phyloP scores from a whole-genome alignment of 2,113 vertebrate genomes.

The Lethenteron camtschaticum region DNA sequence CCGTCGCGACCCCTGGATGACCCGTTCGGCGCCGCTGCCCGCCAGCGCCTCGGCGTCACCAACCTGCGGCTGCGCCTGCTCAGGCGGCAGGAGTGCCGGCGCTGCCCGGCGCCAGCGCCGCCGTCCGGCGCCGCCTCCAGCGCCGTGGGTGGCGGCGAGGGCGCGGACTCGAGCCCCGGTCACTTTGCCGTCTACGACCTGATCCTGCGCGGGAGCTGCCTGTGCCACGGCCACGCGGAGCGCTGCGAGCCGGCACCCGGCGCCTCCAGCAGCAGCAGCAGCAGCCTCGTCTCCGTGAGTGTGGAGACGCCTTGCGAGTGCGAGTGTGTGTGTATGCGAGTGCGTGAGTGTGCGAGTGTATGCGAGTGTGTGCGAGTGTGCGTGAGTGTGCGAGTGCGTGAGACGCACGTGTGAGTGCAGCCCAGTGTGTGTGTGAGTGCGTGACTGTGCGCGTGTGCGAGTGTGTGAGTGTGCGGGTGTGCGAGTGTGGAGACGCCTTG shows the following conservation, averaged over 20 bases:
- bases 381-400: too few species aligned
- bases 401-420: too few species aligned
- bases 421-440: too few species aligned
- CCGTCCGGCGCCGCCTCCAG: slow-evolving; percentile 16
- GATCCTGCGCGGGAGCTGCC: slow-evolving; percentile 84
- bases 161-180: too few species aligned
- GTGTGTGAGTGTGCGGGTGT: too few species aligned
- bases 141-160: slow-evolving; percentile 6
- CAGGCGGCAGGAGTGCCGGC: slow-evolving; percentile 38
- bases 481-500: too few species aligned
- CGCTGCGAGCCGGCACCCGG: slow-evolving; percentile 40
- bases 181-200: slow-evolving; percentile 78
- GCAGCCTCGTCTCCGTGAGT: too few species aligned
- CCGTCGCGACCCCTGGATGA: slow-evolving; percentile 37
- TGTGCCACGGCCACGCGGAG: slow-evolving; percentile 76
- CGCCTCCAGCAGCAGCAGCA: slow-evolving; percentile 18
- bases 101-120: slow-evolving; percentile 13
- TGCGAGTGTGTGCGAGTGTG: too few species aligned
- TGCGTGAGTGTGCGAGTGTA: too few species aligned
- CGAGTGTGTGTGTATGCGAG: too few species aligned
- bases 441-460: too few species aligned
- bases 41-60: slow-evolving; percentile 56
- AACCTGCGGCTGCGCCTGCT: slow-evolving; percentile 57
- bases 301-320: too few species aligned
- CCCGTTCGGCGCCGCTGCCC: slow-evolving; percentile 48